Evolutionary conservation across 2,888 invertebrate species (phyloP).

Genomic region (Conops quadrifasciatus): DNA sequence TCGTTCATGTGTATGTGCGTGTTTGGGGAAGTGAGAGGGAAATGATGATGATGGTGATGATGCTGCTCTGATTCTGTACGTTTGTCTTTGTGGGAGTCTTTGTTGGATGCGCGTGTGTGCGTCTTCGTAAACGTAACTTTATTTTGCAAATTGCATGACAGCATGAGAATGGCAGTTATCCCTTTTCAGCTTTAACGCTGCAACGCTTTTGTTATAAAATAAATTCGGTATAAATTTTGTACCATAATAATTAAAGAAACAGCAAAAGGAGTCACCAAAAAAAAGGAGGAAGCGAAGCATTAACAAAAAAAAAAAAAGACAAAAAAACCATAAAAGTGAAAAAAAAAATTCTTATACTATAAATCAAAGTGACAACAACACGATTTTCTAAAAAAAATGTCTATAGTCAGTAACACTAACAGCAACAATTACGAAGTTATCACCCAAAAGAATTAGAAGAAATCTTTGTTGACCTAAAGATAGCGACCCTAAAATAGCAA

Average conservation of each 20-base stretch:
- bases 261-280: neutral
- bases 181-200: neutral
- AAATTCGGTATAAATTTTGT: too few relatives aligned
- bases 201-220: too few relatives aligned
- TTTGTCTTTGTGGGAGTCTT: neutral
- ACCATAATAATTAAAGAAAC: neutral
- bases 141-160: constrained; percentile 5
- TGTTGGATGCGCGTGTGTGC: neutral
- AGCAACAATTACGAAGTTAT: too few relatives aligned
- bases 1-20: neutral
- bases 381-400: too few relatives aligned
- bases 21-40: neutral
- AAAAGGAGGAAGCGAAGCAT: too few relatives aligned
- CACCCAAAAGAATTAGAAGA: too few relatives aligned
- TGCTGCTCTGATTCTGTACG: too few relatives aligned
- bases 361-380: too few relatives aligned
- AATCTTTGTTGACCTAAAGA: too few relatives aligned
- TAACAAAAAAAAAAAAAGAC: neutral
- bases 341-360: too few relatives aligned
- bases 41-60: neutral
- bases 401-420: too few relatives aligned
- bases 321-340: constrained; percentile 16
- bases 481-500: too few relatives aligned
- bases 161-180: neutral
- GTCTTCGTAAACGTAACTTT: neutral